Percentiles rank a stretch among this genome's conserved stretches.
These are phyloP conservation scores for Cataglyphis albicans DNA, from an alignment of 2,888 invertebrate genomes.

Conservation along the genomic window DNA sequence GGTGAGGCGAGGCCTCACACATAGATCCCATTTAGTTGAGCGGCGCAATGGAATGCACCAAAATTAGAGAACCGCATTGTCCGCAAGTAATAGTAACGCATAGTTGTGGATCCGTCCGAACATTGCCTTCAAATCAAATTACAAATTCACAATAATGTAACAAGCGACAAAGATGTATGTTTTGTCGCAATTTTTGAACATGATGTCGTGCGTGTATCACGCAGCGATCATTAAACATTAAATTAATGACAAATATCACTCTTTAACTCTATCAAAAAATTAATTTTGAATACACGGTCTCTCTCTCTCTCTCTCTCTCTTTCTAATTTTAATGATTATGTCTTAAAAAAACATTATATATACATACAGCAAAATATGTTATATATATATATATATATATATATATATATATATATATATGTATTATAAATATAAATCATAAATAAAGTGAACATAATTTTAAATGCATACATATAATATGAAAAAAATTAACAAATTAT, in stretches of 20 bases:
- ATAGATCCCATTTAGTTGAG: slow-evolving; percentile 22
- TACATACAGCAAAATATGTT: neutral
- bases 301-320: no score
- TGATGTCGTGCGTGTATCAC: no score
- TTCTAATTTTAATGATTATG: neutral
- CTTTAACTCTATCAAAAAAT: neutral
- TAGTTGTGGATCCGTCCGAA: slow-evolving; percentile 20
- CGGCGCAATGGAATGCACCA: slow-evolving; percentile 23
- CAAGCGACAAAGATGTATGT: slow-evolving; percentile 18
- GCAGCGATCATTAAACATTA: neutral
- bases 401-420: neutral
- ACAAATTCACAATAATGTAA: slow-evolving; percentile 29
- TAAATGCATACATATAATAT: neutral
- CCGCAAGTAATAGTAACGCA: slow-evolving; percentile 33
- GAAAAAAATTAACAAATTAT: slow-evolving; percentile 4
- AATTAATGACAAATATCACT: neutral
- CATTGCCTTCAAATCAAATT: slow-evolving; percentile 39
- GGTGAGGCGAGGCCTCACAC: neutral
- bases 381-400: neutral
- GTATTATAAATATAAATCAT: neutral
- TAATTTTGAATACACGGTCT: neutral
- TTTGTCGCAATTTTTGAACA: neutral
- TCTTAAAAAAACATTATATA: neutral
- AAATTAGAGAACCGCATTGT: slow-evolving; percentile 53
- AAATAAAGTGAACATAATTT: neutral